These are phyloP conservation scores for Euglossa dilemma DNA, from an alignment of 1,140 invertebrate genomes.

Conservation along the genomic window DNA sequence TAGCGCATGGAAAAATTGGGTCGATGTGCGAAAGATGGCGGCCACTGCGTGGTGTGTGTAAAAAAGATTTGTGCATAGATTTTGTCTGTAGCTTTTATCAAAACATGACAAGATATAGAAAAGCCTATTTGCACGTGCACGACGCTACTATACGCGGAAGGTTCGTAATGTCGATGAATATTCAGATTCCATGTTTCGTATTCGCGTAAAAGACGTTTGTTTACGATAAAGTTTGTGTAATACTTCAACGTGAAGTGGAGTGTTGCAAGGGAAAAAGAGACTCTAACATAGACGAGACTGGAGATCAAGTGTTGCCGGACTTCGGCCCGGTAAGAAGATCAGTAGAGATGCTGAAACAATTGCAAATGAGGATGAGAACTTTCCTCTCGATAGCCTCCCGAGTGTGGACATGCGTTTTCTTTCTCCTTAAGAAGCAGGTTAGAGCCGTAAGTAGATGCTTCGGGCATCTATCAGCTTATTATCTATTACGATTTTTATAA, in stretches of 20 bases:
- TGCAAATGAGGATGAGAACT: constrained; percentile 98
- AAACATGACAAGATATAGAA: constrained; percentile 59
- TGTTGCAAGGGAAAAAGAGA: constrained; percentile 39
- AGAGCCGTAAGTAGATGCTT: constrained; percentile 92
- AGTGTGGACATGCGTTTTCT: constrained; percentile 99
- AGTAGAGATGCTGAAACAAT: constrained; percentile 93
- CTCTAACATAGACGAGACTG: constrained; percentile 56
- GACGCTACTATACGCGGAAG: constrained; percentile 10
- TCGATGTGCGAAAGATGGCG: constrained; percentile 81
- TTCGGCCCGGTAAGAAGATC: constrained; percentile 76
- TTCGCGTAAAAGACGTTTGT: constrained; percentile 51
- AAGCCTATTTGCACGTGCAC: constrained; percentile 43
- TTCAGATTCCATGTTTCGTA: constrained; percentile 28
- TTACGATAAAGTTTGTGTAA: constrained; percentile 53
- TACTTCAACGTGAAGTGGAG: constrained; percentile 44
- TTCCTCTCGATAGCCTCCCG: constrained; percentile 96
- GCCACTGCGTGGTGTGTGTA: constrained; percentile 68
- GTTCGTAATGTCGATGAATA: constrained; percentile 37
- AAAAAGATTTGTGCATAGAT: constrained; percentile 44
- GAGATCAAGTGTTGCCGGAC: constrained; percentile 73
- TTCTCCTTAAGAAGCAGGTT: constrained; percentile 97
- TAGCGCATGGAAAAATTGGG: constrained; percentile 76
- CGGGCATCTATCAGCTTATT: constrained; percentile 64
- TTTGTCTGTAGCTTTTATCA: constrained; percentile 30
- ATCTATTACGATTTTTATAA: constrained; percentile 39